These are phyloP conservation scores for Xenotilapia flavipinnis DNA, from an alignment of 2,113 vertebrate genomes.

Conservation along the genomic window DNA sequence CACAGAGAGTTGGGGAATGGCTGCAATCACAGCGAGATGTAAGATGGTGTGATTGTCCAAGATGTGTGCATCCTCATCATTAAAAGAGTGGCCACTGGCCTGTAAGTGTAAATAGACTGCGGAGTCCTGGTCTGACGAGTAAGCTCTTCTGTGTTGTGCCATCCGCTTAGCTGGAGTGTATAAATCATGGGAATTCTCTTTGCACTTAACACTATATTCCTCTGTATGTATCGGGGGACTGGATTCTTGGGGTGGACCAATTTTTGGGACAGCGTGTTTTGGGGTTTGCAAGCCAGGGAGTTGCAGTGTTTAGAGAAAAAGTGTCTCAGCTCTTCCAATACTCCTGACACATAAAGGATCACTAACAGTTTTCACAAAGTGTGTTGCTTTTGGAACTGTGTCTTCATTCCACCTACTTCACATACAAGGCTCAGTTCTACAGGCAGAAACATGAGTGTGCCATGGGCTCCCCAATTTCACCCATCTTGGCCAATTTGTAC, in stretches of 20 bases:
- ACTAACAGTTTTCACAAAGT: too few relatives aligned
- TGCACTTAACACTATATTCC: neutral
- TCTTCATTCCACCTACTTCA: too few relatives aligned
- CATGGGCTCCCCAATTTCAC: too few relatives aligned
- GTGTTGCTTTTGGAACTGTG: too few relatives aligned
- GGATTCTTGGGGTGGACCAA: neutral
- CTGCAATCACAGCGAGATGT: neutral
- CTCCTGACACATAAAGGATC: too few relatives aligned
- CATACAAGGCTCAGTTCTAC: too few relatives aligned
- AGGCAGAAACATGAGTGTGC: too few relatives aligned
- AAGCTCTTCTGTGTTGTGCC: neutral
- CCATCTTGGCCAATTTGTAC: too few relatives aligned
- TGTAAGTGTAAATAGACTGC: neutral
- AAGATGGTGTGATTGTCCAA: neutral
- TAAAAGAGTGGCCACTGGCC: neutral
- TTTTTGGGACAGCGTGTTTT: neutral
- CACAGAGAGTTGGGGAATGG: neutral
- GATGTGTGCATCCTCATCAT: neutral
- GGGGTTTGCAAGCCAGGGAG: neutral
- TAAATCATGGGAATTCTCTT: neutral
- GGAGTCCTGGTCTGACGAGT: neutral
- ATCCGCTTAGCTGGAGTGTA: rapidly evolving
- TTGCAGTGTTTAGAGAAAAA: neutral
- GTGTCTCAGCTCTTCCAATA: neutral
- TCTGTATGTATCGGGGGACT: neutral